Evolutionary conservation across 1,140 invertebrate genomes (phyloP).

Genomic region (Hermetia illucens): DNA sequence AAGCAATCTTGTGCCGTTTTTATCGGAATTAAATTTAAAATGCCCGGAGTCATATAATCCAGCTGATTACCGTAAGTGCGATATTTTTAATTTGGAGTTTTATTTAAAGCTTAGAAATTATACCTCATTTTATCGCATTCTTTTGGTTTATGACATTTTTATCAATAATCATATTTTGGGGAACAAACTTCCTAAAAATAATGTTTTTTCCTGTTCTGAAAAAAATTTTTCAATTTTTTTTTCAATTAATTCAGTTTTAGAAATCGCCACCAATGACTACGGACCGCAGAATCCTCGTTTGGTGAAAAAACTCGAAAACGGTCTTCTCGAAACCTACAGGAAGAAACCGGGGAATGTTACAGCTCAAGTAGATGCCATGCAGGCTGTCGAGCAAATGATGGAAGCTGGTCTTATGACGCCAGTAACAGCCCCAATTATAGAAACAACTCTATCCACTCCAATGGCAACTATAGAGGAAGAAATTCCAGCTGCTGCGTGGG

Average conservation of each 20-base stretch:
- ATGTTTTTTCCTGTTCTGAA: too few species aligned
- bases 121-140: too few species aligned
- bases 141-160: too few species aligned
- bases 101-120: too few species aligned
- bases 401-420: slow-evolving; percentile 30
- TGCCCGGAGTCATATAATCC: slow-evolving; percentile 86
- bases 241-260: slow-evolving; percentile 59
- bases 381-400: slow-evolving; percentile 29
- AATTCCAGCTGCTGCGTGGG: slow-evolving; percentile 10
- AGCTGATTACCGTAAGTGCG: slow-evolving; percentile 76
- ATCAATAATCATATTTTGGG: too few species aligned
- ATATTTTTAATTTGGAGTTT: slow-evolving; percentile 3
- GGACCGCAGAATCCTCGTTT: slow-evolving; percentile 44
- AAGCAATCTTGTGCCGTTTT: slow-evolving; percentile 57
- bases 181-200: too few species aligned
- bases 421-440: slow-evolving; percentile 24
- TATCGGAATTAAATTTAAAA: slow-evolving; percentile 49
- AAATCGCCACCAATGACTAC: slow-evolving; percentile 70
- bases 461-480: too few species aligned
- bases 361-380: slow-evolving; percentile 16
- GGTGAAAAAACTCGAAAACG: slow-evolving; percentile 50
- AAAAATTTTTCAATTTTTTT: too few species aligned
- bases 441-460: slow-evolving; percentile 5
- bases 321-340: slow-evolving; percentile 44
- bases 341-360: slow-evolving; percentile 20